Percentiles rank a stretch among this genome's conserved stretches.
phyloP scores from a whole-genome alignment of 2,797 vertebrate genomes.

The Hephaestus fuliginosus region DNA sequence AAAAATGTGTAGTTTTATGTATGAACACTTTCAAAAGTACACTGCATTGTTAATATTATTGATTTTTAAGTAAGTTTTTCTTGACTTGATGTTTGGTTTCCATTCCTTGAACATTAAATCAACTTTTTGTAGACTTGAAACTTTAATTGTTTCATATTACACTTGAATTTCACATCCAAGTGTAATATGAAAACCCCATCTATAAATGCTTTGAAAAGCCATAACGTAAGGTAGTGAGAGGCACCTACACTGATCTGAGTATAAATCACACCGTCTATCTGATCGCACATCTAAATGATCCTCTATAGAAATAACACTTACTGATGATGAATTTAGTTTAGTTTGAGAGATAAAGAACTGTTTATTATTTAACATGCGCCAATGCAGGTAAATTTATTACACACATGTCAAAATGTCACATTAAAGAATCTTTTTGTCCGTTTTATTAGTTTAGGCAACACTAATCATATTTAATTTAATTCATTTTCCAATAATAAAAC shows the following conservation, averaged over 20 bases:
- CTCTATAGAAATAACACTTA: too few species aligned
- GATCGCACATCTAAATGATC: too few species aligned
- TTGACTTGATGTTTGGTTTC: neutral
- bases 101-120: slow-evolving; percentile 5
- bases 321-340: neutral
- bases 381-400: too few species aligned
- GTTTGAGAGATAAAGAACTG: neutral
- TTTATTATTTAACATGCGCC: too few species aligned
- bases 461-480: neutral
- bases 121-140: neutral
- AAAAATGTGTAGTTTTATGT: neutral
- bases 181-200: neutral
- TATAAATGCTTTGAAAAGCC: neutral
- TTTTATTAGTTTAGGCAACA: too few species aligned
- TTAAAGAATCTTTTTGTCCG: too few species aligned
- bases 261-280: too few species aligned
- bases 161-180: neutral
- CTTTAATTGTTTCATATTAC: too few species aligned
- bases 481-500: neutral
- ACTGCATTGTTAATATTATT: neutral
- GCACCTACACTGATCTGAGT: too few species aligned
- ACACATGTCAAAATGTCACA: too few species aligned
- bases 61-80: neutral
- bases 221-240: neutral
- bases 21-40: neutral